phyloP scores from a whole-genome alignment of 2,888 invertebrate genomes.

The Drosophila cyrtoloma region DNA sequence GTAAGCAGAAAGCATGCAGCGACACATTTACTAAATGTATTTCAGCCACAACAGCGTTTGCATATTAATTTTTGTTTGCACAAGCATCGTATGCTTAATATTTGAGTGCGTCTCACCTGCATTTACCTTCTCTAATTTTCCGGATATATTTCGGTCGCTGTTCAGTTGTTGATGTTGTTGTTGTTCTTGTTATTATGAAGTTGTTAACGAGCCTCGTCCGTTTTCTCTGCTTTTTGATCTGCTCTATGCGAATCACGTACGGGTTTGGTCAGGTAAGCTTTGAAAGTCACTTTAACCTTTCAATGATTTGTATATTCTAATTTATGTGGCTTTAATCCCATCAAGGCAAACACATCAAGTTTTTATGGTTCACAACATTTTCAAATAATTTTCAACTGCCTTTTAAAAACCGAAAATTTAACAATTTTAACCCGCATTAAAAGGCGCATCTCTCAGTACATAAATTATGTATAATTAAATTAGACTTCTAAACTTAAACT shows the following conservation, averaged over 20 bases:
- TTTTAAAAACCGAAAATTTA: background rate
- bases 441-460: background rate
- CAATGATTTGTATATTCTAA: conserved; percentile 11
- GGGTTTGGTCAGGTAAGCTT: conserved; percentile 23
- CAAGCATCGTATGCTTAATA: conserved; percentile 48
- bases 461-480: background rate
- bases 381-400: background rate
- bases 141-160: conserved; percentile 8
- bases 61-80: conserved; percentile 67
- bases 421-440: background rate
- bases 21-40: conserved; percentile 66
- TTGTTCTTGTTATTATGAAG: conserved; percentile 43
- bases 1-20: conserved; percentile 24
- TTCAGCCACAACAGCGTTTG: conserved; percentile 57
- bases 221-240: conserved; percentile 20
- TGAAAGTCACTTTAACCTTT: conserved; percentile 38
- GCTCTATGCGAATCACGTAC: conserved; percentile 53
- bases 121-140: conserved; percentile 41
- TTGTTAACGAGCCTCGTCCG: conserved; percentile 51
- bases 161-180: background rate
- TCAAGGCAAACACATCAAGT: background rate
- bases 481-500: background rate
- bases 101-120: conserved; percentile 40
- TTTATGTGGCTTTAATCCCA: conserved; percentile 9
- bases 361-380: background rate